Evolutionary conservation across 1,140 invertebrate species (phyloP).

Genomic region (Asbolus verrucosus): DNA sequence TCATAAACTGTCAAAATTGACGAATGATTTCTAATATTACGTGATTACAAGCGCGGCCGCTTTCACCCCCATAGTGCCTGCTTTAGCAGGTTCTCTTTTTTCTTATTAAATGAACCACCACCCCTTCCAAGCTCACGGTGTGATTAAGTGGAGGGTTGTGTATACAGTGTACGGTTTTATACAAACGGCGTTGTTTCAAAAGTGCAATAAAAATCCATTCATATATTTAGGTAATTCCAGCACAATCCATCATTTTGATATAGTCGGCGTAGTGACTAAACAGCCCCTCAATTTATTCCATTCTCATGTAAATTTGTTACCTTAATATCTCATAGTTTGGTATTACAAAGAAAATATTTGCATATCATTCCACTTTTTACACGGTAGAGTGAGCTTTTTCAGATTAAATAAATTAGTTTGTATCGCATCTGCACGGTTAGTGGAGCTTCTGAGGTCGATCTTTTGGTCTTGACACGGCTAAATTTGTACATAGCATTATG

Average conservation of each 20-base stretch:
- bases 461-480: conserved; percentile 27
- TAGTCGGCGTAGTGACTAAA: neutral
- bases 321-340: conserved; percentile 52
- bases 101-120: conserved; percentile 30
- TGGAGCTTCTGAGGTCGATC: conserved; percentile 26
- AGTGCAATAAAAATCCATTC: conserved; percentile 30
- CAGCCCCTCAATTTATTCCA: conserved; percentile 53
- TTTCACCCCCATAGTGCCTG: neutral
- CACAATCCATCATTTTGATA: conserved; percentile 34
- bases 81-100: neutral
- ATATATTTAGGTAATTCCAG: conserved; percentile 16
- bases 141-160: conserved; percentile 16
- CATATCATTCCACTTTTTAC: conserved; percentile 51
- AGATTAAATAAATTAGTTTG: conserved; percentile 47
- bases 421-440: conserved; percentile 38
- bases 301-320: conserved; percentile 56
- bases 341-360: conserved; percentile 55
- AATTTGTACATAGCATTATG: conserved; percentile 39
- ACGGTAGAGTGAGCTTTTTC: conserved; percentile 42
- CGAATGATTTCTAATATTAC: conserved; percentile 44
- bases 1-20: conserved; percentile 40
- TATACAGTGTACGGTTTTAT: too few species aligned
- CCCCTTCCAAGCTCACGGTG: too few species aligned
- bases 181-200: conserved; percentile 19
- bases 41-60: conserved; percentile 24